Conservation (phyloP, 2,113 vertebrate genomes). For the Malaclemys terrapin region DNA sequence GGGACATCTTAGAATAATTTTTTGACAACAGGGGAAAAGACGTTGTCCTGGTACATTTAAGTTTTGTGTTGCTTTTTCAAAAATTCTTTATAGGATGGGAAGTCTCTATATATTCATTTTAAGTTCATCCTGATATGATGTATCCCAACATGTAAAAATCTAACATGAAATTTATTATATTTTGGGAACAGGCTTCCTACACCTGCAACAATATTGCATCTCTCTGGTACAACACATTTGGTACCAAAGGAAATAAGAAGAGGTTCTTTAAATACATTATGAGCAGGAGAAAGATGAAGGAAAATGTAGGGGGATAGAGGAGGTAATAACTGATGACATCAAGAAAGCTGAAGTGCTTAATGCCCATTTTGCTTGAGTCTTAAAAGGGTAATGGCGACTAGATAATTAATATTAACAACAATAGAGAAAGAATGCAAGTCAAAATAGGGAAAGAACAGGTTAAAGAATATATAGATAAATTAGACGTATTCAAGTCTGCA, state of each 20-base stretch:
- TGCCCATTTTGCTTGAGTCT: neutral
- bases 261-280: neutral
- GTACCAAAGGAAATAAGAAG: neutral
- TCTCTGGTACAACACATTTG: neutral
- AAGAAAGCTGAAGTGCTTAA: neutral
- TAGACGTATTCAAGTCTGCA: neutral
- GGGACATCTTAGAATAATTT: neutral
- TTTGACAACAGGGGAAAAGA: neutral
- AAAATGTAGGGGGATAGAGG: neutral
- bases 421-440: neutral
- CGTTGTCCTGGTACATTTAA: neutral
- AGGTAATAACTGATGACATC: neutral
- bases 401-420: neutral
- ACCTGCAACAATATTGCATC: neutral
- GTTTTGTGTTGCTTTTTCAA: neutral
- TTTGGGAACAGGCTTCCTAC: neutral
- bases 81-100: neutral
- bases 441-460: neutral
- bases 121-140: neutral
- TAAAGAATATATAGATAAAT: neutral
- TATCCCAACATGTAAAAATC: neutral
- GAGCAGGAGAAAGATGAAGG: neutral
- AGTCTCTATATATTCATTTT: neutral
- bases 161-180: neutral
- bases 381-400: neutral